Percentiles rank a stretch among this genome's conserved stretches.
Conservation (phyloP, 2,113 vertebrate species). For the Actinemys pallida region DNA sequence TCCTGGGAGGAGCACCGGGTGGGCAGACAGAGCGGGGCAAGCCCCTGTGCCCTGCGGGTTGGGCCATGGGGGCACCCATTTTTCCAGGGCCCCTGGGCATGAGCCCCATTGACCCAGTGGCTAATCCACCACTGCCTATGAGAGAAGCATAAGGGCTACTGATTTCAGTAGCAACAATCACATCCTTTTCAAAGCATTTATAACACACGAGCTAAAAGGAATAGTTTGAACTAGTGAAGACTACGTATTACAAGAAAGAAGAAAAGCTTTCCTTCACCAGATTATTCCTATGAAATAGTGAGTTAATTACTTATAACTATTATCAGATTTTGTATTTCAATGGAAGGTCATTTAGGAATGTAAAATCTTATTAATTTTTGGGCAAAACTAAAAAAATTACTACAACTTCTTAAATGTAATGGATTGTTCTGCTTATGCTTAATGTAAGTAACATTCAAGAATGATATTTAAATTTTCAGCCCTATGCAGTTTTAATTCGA, state of each 20-base stretch:
- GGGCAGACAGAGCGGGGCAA: too few species aligned
- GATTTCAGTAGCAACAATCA: background rate
- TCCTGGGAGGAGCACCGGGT: too few species aligned
- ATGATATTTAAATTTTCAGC: background rate
- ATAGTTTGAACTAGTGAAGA: background rate
- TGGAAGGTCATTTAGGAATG: background rate
- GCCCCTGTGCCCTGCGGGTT: too few species aligned
- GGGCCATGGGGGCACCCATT: too few species aligned
- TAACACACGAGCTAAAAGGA: background rate
- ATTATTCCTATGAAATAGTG: background rate
- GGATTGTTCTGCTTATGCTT: background rate
- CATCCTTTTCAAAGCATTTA: background rate
- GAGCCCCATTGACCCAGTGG: too few species aligned
- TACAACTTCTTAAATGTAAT: background rate
- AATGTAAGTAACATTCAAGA: background rate
- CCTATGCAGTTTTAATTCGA: background rate
- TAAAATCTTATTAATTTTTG: background rate
- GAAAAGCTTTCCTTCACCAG: background rate
- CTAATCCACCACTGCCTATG: background rate
- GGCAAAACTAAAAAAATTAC: background rate
- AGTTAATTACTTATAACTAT: background rate
- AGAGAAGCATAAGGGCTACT: background rate
- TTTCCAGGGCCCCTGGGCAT: too few species aligned
- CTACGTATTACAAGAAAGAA: background rate
- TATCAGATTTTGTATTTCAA: background rate